Conservation (phyloP, 2,888 invertebrate genomes). For the Petrolisthes manimaculis region DNA sequence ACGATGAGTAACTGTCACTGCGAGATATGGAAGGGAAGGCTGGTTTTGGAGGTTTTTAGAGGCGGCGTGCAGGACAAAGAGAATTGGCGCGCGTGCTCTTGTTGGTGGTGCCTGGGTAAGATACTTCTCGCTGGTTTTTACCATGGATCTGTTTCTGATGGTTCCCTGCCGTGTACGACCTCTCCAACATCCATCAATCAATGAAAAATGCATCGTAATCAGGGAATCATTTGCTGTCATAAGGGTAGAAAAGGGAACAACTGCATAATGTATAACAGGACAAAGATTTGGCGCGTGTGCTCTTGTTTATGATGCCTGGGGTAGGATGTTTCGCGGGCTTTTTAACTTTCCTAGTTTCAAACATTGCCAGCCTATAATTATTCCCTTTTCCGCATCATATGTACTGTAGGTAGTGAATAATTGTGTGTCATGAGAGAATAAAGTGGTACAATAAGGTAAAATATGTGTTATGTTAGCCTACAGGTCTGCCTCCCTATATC, state of each 20-base stretch:
- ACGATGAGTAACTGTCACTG: constrained; percentile 27
- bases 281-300: too few relatives aligned
- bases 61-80: constrained; percentile 60
- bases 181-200: too few relatives aligned
- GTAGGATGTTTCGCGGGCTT: too few relatives aligned
- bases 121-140: constrained; percentile 7
- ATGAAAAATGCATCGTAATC: background rate
- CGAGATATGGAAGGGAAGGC: constrained; percentile 9
- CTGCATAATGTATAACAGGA: background rate
- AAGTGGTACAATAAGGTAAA: too few relatives aligned
- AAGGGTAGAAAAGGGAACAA: background rate
- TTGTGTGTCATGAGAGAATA: too few relatives aligned
- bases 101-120: constrained; percentile 58
- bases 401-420: too few relatives aligned
- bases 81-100: constrained; percentile 65
- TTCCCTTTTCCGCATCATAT: too few relatives aligned
- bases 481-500: background rate
- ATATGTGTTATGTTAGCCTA: too few relatives aligned
- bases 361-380: too few relatives aligned
- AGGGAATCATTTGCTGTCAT: constrained; percentile 1
- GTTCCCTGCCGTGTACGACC: background rate
- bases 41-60: constrained; percentile 25
- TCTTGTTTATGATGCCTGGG: too few relatives aligned
- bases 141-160: background rate
- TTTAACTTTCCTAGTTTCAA: too few relatives aligned